A percentile compares a stretch with the other conserved stretches of the same genome.
These are phyloP conservation scores for Tetraodon nigroviridis DNA, from an alignment of 2,113 vertebrate species.

Conservation along the genomic window DNA sequence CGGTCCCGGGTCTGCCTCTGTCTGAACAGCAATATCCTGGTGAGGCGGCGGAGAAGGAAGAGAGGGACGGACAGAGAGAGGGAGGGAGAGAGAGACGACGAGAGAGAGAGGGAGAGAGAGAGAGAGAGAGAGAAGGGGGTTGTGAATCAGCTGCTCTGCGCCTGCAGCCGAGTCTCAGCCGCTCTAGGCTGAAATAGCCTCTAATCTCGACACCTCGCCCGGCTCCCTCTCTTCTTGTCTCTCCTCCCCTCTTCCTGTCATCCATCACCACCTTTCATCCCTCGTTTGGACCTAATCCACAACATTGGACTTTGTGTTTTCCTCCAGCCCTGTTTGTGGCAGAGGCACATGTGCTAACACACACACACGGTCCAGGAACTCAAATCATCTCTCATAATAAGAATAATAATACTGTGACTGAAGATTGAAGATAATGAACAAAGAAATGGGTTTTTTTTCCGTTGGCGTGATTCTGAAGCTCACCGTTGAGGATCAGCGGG, in stretches of 20 bases:
- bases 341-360: constrained; percentile 9
- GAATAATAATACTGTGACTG: no score
- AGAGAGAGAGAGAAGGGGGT: constrained; percentile 29
- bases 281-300: constrained; percentile 9
- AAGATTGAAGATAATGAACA: not conserved
- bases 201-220: constrained; percentile 21
- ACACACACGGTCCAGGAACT: not conserved
- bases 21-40: constrained; percentile 54
- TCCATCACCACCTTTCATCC: constrained; percentile 21
- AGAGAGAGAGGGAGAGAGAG: constrained; percentile 32
- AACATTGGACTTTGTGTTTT: constrained; percentile 2
- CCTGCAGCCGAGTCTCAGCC: constrained; percentile 35
- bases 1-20: constrained; percentile 43
- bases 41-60: constrained; percentile 22
- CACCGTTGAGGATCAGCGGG: constrained; percentile 82
- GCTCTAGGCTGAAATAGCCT: constrained; percentile 29
- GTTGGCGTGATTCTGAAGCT: constrained; percentile 2
- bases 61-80: constrained; percentile 1
- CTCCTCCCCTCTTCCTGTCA: constrained; percentile 25
- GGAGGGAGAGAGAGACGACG: constrained; percentile 3
- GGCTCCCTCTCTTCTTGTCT: constrained; percentile 3
- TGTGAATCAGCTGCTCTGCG: constrained; percentile 48
- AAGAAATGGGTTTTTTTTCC: not conserved
- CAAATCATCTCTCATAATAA: no score
- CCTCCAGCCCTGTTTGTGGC: constrained; percentile 10